Conservation (phyloP, 2,113 vertebrate genomes). For the Amphiprion percula region DNA sequence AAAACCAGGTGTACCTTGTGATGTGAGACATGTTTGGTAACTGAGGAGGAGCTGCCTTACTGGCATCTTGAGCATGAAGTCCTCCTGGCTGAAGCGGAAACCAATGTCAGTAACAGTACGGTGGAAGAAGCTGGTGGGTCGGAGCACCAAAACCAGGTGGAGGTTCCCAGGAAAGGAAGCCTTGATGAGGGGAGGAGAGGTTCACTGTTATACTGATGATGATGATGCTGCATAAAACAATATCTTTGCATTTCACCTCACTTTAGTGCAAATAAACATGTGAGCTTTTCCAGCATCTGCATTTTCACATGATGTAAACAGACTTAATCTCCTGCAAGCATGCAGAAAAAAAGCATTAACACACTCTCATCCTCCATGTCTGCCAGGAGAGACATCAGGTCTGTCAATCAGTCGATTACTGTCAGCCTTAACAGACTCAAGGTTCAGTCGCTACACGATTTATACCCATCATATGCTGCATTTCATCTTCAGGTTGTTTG, state of each 20-base stretch:
- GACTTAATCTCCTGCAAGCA: rapidly evolving
- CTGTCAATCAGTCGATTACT: conserved; percentile 42
- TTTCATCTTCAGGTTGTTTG: conserved; percentile 17
- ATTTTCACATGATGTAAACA: neutral
- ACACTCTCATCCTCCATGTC: conserved; percentile 18
- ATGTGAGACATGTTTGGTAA: conserved; percentile 72
- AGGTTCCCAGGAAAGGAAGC: conserved; percentile 95
- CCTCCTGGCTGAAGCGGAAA: conserved; percentile 96
- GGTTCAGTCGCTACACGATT: conserved; percentile 9
- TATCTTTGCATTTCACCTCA: neutral
- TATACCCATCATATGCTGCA: conserved; percentile 11
- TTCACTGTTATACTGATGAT: neutral
- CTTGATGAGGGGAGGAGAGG: conserved; percentile 70
- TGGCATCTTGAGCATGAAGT: conserved; percentile 97
- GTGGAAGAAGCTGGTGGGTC: conserved; percentile 96
- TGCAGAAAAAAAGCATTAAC: neutral
- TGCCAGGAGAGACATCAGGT: conserved; percentile 18
- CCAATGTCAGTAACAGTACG: conserved; percentile 96
- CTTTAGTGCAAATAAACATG: neutral
- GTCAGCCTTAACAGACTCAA: conserved; percentile 25
- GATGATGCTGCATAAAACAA: neutral
- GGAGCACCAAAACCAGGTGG: conserved; percentile 95
- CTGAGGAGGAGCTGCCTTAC: conserved; percentile 82
- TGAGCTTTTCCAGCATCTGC: neutral
- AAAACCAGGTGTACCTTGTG: conserved; percentile 59